Base-by-base conservation (phyloP, 2,888 invertebrate species). In the Macaria liturata region DNA sequence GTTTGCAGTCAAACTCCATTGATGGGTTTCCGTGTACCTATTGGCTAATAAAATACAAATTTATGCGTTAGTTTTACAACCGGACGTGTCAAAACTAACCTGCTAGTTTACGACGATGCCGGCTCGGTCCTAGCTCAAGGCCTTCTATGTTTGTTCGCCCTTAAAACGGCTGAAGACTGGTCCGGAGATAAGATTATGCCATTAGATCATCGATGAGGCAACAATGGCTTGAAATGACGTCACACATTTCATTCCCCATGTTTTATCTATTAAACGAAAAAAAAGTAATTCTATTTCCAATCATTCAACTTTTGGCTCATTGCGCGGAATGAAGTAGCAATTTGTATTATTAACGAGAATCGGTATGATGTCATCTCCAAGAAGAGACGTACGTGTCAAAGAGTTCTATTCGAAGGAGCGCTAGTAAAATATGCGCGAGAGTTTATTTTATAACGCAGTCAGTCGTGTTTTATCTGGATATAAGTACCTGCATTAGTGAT, bases 121-220 rank as follows among this genome's bases (percentile, higher is more conserved):
- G 39, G 48, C 8, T 51, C 55, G 58, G 63, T 61, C 61, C 64
- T 61, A 54, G 52, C 58, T 58, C 67, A 67, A 65, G 67, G 65
- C 47, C 56, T 43, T 47, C 50, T 49, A 54, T 59, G 57, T 63
- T 60, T 59, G 62, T 54, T 52, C 60, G 63, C 60, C 65, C 64
- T 65, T 60, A 57, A 61, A 61, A 56, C 54, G 54, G 42, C 46
- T 43, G 43, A 48, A 55, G 44, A 56, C 55, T 46, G 49, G 51
- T 46, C 43, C 7, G 50, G 30, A 59, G 66, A 66, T 68, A 63
- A 66, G 67, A 66, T 59, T 57, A 64, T 58, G 60, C 54, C 59
- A 57, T 68, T 66, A 68, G 68, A 65, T 68, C 67, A 66, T 62
- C 66, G 64, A 63, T 68, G 68, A 66, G 46, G 66, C 64, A 63